Conservation (phyloP, 1,140 invertebrate genomes). For the Hyles vespertilio region DNA sequence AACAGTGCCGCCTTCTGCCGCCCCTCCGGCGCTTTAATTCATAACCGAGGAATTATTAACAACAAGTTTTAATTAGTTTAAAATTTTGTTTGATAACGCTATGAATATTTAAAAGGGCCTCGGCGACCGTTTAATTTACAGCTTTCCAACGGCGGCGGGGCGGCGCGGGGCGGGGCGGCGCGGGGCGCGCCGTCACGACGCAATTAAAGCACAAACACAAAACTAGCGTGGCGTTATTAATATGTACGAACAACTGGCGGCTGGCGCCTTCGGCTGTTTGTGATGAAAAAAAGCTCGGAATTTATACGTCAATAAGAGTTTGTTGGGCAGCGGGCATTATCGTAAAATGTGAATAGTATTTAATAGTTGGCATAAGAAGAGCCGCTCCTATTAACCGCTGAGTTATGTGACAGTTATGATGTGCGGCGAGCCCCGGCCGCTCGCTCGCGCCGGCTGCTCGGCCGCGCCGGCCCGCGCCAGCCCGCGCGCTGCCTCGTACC, state of each 20-base stretch:
- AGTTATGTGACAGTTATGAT: conserved; percentile 64
- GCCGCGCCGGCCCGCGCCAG: conserved; percentile 8
- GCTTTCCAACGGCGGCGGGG: conserved; percentile 26
- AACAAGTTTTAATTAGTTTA: conserved; percentile 69
- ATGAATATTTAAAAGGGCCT: conserved; percentile 63
- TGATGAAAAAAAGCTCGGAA: conserved; percentile 52
- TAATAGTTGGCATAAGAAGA: conserved; percentile 66
- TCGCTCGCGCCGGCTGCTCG: conserved; percentile 8
- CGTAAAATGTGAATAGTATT: conserved; percentile 66
- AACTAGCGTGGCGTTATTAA: conserved; percentile 63
- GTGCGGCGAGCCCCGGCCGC: conserved; percentile 15
- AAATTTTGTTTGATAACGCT: conserved; percentile 65
- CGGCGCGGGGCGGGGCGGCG: background rate
- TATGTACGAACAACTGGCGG: conserved; percentile 64
- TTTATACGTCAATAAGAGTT: conserved; percentile 71
- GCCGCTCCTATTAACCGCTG: conserved; percentile 62
- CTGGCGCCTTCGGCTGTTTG: conserved; percentile 62
- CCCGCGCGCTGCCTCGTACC: background rate
- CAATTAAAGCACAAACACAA: conserved; percentile 65
- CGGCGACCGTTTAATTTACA: conserved; percentile 65
- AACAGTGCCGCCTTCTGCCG: conserved; percentile 12
- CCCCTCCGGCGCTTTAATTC: conserved; percentile 21
- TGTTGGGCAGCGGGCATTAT: conserved; percentile 64
- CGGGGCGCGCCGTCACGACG: conserved; percentile 34
- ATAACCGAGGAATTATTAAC: conserved; percentile 40